Base-by-base conservation (phyloP, 2,888 invertebrate genomes). In the Trichopoda pennipes region DNA sequence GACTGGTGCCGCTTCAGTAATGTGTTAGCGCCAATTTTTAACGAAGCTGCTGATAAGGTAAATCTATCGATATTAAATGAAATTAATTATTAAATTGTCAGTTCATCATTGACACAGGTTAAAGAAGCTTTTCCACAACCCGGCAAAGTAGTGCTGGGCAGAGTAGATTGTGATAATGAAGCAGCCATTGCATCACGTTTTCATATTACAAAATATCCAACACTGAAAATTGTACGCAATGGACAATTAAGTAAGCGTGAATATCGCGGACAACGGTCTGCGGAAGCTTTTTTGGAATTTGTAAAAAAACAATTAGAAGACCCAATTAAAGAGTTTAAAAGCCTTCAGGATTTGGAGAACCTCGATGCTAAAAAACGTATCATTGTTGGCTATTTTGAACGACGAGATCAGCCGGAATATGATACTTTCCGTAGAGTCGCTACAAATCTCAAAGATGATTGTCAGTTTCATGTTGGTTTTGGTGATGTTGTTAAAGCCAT, bases 1-100 rank as follows among this genome's bases (percentile, higher is more conserved):
- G 99, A 99, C 90, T 99, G 99, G 99, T 99, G 99, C 92, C 95
- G 97, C 88, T 99, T 99, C 93, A 99, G 99, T 92, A 99, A 97
- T 91, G 94, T 98, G 92, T 92, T 99, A 89, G 96, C 96, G 91
- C 99, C 99, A 14, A 95, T 99, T 88, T 99, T 98, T 92, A 97
- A 98, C 91, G 98, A 99, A 91, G 97, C 99, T 51, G 96, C 98
- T 12, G 96, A 96, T 86, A 96, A 96, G 92, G 94, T 99, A 84
- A 44, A 64, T 35, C 9, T 69, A 21, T 69, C 7, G 7, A 28
- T 4, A 4, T 28, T 28, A 7, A 28, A 28, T 28, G 7, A 28
- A 28, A 7, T 28, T 28, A 28, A 28, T 28, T 28, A 7, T 28
- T 28, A 7, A 7, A 7, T 28, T 28, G 1, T 28, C 23, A 28